These are phyloP conservation scores for Megalops atlanticus DNA, from an alignment of 2,113 vertebrate genomes.

Conservation along the genomic window DNA sequence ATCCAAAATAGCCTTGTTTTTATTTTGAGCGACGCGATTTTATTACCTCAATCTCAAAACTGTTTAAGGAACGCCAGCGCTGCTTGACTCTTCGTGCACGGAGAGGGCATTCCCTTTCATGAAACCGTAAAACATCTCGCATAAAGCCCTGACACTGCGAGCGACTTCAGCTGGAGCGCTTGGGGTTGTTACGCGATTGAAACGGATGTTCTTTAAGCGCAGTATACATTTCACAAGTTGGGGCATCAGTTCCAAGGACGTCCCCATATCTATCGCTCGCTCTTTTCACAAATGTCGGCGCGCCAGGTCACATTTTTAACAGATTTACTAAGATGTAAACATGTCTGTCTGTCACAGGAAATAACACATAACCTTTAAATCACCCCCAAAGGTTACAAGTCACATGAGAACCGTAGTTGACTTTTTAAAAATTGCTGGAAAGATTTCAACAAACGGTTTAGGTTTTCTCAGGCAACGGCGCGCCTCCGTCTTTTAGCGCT, in stretches of 20 bases:
- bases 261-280: background rate
- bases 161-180: no score
- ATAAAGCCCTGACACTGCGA: no score
- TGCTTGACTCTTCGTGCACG: no score
- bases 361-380: background rate
- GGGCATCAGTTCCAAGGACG: background rate
- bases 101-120: no score
- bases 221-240: background rate
- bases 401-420: background rate
- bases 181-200: no score
- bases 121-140: no score
- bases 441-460: background rate
- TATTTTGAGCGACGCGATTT: no score
- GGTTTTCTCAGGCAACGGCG: background rate
- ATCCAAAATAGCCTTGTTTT: no score
- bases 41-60: no score
- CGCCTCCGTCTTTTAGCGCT: background rate
- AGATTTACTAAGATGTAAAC: constrained; percentile 27
- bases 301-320: background rate
- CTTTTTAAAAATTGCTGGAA: background rate
- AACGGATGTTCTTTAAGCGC: background rate
- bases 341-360: background rate
- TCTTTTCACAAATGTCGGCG: background rate
- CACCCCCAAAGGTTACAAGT: background rate
- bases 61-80: no score